These are phyloP conservation scores for Simalia tracyae DNA, from an alignment of 2,797 vertebrate genomes.

Conservation along the genomic window DNA sequence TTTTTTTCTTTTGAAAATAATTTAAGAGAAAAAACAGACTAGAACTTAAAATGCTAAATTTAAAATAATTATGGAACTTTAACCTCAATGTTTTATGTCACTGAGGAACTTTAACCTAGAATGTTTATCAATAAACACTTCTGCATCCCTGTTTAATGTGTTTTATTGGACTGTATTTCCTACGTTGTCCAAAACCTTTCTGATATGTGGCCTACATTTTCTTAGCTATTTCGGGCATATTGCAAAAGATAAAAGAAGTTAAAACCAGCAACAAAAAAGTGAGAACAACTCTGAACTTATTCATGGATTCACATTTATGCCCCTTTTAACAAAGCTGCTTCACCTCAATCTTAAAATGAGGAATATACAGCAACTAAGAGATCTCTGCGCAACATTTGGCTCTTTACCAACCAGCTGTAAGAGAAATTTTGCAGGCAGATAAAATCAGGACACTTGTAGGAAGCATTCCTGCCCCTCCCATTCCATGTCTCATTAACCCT, in stretches of 20 bases:
- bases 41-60: no score
- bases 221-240: neutral
- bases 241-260: neutral
- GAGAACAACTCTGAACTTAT: neutral
- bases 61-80: no score
- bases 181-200: no score
- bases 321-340: neutral
- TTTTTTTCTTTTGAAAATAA: no score
- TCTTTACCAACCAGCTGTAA: neutral
- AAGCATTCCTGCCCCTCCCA: no score
- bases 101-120: neutral
- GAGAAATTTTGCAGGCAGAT: neutral
- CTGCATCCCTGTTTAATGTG: neutral
- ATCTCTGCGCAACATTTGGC: neutral
- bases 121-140: neutral
- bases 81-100: no score
- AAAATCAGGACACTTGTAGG: neutral
- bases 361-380: neutral
- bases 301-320: no score
- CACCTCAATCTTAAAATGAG: neutral
- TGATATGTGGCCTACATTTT: neutral
- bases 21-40: no score
- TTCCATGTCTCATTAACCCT: neutral
- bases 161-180: neutral
- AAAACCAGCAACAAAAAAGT: neutral